Evolutionary conservation across 2,113 vertebrate species (phyloP), one percentile per base, ranked within the genome.

Genomic region (Sturnira hondurensis): DNA sequence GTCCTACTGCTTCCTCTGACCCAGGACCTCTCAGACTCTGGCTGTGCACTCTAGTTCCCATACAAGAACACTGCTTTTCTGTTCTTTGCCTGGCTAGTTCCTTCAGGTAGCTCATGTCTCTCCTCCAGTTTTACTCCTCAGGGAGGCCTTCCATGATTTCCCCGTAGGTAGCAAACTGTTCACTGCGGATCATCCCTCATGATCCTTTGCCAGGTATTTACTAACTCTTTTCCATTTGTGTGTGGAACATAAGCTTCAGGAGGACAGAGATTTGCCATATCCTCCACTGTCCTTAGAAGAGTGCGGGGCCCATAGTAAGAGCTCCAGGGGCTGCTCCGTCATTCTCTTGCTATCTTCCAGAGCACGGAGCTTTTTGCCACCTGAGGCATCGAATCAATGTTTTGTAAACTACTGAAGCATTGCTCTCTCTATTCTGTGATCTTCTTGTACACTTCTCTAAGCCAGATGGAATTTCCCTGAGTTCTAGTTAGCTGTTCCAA

Each of bases 391-490:
- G 33, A 26, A 52, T 68, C 61, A 56, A 61, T 73, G 36, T 71
- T 89, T 61, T 58, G 54, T 58, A 92, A 94, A 94, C 52, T 47
- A 63, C 15, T 50, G 76, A 97, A 81, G 38, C 76, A 95, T 63
- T 89, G 70, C 70, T 71, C 91, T 94, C 71, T 96, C 86, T 61
- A 63, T 77, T 81, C 83, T 93, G 92, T 93, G 86, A 31, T 94
- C 96, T 97, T 97, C 74, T 88, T 95, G 88, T 77, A 95, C 54
- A 95, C 70, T 90, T 43, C 45, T 97, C 43, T 87, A 96, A 96
- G 93, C 63, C 87, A 95, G 96, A 97, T 88, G 83, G 45, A 52
- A 93, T 74, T 96, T 97, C 93, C 93, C 91, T 93, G 95, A 87
- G 45, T 93, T 93, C 80, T 89, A 81, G 70, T 93, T 77, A 93